Conservation (phyloP, 2,797 vertebrate genomes). For the Perodicticus potto region DNA sequence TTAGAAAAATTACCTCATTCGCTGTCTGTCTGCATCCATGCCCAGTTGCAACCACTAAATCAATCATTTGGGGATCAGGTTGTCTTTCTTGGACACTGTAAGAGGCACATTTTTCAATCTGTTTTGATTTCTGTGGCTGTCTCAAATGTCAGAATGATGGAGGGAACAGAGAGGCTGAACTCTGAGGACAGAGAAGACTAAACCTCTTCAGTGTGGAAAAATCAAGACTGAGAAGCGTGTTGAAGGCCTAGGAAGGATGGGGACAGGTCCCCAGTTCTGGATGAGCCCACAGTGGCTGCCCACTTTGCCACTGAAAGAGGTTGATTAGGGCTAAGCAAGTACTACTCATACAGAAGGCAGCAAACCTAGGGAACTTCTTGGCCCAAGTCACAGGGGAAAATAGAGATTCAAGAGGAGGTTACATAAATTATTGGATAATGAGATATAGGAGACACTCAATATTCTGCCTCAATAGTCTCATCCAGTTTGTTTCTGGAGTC, state of each 20-base stretch:
- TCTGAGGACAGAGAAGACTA: background rate
- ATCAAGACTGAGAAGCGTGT: background rate
- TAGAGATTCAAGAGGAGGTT: background rate
- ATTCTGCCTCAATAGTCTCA: background rate
- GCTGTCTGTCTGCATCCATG: slow-evolving; percentile 78
- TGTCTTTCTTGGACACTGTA: slow-evolving; percentile 72
- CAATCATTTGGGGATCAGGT: slow-evolving; percentile 68
- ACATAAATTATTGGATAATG: background rate
- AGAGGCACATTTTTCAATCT: slow-evolving; percentile 73
- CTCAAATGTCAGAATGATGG: slow-evolving; percentile 72
- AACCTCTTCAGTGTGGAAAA: background rate
- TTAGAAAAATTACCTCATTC: slow-evolving; percentile 85
- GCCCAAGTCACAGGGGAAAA: background rate
- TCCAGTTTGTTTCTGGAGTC: background rate
- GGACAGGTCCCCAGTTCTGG: fast-evolving
- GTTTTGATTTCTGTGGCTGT: slow-evolving; percentile 71
- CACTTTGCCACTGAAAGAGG: background rate
- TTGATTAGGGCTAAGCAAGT: background rate
- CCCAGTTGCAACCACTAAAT: slow-evolving; percentile 76
- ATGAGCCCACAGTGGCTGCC: fast-evolving
- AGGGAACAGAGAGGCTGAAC: slow-evolving; percentile 37
- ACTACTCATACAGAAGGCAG: background rate
- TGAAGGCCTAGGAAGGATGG: background rate
- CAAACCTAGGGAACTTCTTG: background rate
- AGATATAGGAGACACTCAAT: background rate